Conservation (phyloP, 2,113 vertebrate species). For the Microtus montanus region DNA sequence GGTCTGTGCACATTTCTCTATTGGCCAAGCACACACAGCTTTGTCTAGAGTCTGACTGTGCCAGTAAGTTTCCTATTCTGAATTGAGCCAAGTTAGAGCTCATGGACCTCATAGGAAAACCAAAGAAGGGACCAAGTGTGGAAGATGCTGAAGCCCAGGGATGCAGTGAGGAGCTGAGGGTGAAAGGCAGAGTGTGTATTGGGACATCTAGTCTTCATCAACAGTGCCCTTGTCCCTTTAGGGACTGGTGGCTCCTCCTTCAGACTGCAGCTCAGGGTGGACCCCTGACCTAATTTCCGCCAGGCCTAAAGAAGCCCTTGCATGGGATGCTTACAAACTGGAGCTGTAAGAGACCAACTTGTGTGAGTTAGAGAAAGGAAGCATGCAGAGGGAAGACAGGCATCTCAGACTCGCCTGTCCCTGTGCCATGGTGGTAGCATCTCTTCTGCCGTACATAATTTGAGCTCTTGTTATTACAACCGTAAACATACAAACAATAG, state of each 20-base stretch:
- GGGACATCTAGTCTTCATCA: not conserved
- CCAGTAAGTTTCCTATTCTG: not conserved
- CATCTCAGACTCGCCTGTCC: rapidly evolving
- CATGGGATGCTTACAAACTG: not conserved
- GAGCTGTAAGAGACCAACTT: not conserved
- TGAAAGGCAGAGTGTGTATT: not conserved
- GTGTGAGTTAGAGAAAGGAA: not conserved
- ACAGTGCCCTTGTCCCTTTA: not conserved
- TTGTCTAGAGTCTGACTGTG: too few species aligned
- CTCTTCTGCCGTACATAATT: not conserved
- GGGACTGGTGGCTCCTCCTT: not conserved
- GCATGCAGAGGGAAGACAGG: rapidly evolving
- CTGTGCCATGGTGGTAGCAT: not conserved
- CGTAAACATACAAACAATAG: not conserved
- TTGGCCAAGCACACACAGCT: too few species aligned
- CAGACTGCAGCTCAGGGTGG: not conserved
- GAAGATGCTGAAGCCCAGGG: not conserved
- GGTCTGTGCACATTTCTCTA: not conserved
- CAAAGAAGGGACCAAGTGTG: not conserved
- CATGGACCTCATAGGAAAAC: not conserved
- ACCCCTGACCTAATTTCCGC: not conserved
- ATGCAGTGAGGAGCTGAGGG: not conserved
- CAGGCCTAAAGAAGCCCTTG: not conserved
- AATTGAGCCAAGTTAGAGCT: not conserved
- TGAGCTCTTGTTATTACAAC: not conserved